Base-by-base conservation (phyloP, 1,140 invertebrate genomes). In the Liolophura sinensis region DNA sequence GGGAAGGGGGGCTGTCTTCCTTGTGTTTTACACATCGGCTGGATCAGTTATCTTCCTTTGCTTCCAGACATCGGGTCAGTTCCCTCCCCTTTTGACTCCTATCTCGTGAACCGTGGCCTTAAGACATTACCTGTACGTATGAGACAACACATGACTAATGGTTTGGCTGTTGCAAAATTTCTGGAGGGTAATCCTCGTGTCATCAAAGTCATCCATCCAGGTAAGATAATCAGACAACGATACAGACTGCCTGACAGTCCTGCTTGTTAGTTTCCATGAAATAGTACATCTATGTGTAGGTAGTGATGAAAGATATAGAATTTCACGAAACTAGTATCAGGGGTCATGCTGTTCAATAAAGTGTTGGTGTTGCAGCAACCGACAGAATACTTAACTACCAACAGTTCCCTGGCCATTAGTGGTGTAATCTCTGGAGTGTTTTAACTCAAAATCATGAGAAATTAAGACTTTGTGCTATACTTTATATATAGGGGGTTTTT, bases 1-100 rank as follows among this genome's bases (percentile, higher is more conserved):
- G n/a, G n/a, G n/a, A n/a, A n/a, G n/a, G n/a, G 3, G 9, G 9
- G 31, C 9, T 40, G 9, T 40, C 9, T 40, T 9, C 31, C 31
- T 40, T 40, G 3, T 9, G 9, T 40, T 5, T 40, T 9, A 40
- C 3, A 40, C 31, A 40, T 40, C 9, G 31, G 31, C 31, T n/a
- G n/a, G n/a, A n/a, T 40, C 31, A 40, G 31, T 40, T 40, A 40
- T 40, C 9, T 40, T 9, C 31, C 3, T 68, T 58, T n/a, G 18
- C n/a, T 52, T 73, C 7, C 50, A 83, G 92, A 94, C 1, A 89
- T 93, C 84, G 96, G 96, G 54, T 89, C 93, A 58, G 91, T 99
- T 5, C 96, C 97, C 14, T 96, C 96, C 0, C 95, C 97, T 0
- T 97, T 98, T 81, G 97, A 99, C 82, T 98, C 96, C 81, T 95